A percentile compares a stretch with the other conserved stretches of the same genome.
phyloP scores from a whole-genome alignment of 2,888 invertebrate species.

The Cecidostiba fungosa region DNA sequence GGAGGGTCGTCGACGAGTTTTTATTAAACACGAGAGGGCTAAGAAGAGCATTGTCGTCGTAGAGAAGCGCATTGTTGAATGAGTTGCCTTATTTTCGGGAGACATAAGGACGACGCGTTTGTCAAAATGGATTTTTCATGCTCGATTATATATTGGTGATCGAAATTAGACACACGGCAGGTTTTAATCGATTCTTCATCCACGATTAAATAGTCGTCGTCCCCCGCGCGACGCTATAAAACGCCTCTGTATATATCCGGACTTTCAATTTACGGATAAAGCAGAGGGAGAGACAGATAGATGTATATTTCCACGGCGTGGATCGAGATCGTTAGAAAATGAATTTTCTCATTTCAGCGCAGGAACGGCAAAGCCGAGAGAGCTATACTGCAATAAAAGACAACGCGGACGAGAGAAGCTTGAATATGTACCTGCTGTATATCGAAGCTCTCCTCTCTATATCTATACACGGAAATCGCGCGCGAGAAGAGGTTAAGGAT shows the following conservation, averaged over 20 bases:
- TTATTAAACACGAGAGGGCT: conserved; percentile 35
- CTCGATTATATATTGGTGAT: too few species aligned
- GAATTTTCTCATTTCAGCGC: conserved; percentile 27
- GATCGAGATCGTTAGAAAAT: conserved; percentile 5
- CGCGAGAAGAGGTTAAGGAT: conserved; percentile 48
- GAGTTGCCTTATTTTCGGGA: background rate
- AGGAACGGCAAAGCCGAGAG: background rate
- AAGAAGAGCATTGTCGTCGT: background rate
- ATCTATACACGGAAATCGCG: background rate
- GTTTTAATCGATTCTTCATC: conserved; percentile 28
- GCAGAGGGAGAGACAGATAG: background rate
- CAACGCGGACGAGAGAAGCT: background rate
- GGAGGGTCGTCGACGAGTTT: conserved; percentile 55
- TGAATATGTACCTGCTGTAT: background rate
- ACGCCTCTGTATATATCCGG: background rate
- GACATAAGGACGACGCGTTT: too few species aligned
- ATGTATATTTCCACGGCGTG: background rate
- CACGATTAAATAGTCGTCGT: conserved; percentile 32
- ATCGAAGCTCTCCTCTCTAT: background rate
- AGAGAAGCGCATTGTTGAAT: conserved; percentile 8
- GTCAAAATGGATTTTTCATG: background rate
- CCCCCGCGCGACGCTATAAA: background rate
- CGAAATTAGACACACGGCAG: too few species aligned
- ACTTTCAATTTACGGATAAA: conserved; percentile 34
- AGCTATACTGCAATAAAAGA: conserved; percentile 33